Base-by-base conservation (phyloP, 2,797 vertebrate species). In the Siniperca scherzeri region DNA sequence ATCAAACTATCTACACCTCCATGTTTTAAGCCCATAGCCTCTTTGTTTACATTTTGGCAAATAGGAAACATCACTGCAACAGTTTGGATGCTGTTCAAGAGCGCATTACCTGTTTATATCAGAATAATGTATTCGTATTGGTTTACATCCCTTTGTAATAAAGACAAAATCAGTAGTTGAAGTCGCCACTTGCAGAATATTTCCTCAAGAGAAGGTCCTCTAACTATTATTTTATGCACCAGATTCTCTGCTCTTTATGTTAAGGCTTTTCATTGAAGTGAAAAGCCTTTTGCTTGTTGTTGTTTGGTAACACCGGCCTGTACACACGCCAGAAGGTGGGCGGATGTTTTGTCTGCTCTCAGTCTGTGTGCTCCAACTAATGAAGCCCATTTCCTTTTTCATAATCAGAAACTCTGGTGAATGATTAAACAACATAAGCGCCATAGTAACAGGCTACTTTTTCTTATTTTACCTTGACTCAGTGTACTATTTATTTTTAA, bases 361-460 rank as follows among this genome's bases (percentile, higher is more conserved):
- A 33, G 27, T 69, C 71, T 87, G 84, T 85, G 52, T 73, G 50
- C 74, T 81, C 65, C 33, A 68, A 77, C 89, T 86, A 90, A 92
- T 84, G 17, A 86, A 80, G 36, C 59, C 70, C 21, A n/a, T 82
- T 84, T 84, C 59, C 69, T 78, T 59, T 67, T 80, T 85, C 62
- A 73, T 67, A 72, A 77, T 71, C 71, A 74, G 21, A 74, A 53
- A 53, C 61, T 68, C 69, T 50, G 33, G 56, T 42, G n/a, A 60
- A 50, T 46, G 65, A 82, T 68, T 38, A 59, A 57, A 56, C 25
- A 17, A 59, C 30, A 76, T 74, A 61, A 27, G 30, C 42, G 9
- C 57, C 36, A 19, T 38, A 36, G 42, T 61, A 65, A 78, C 62
- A 0, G 40, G n/a, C 10, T 30, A 3, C 4, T 25, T 74, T 33